These are phyloP conservation scores for Hydrolagus colliei DNA, from an alignment of 2,797 vertebrate genomes.

Conservation along the genomic window DNA sequence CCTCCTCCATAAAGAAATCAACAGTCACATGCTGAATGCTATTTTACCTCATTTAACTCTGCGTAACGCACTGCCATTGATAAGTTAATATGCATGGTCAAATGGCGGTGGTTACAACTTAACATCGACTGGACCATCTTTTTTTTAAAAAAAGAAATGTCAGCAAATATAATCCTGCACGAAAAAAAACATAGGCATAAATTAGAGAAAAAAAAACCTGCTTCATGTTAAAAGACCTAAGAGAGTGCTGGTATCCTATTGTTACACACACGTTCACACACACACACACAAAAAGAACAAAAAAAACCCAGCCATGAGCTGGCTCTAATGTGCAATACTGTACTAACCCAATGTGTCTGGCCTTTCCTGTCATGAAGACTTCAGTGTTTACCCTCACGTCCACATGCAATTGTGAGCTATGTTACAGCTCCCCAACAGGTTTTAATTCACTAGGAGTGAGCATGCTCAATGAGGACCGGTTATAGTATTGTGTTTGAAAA, in stretches of 20 bases:
- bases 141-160: not conserved
- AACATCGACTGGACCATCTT: not conserved
- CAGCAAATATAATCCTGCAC: not conserved
- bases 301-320: not conserved
- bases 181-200: conserved; percentile 12
- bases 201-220: not conserved
- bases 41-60: not conserved
- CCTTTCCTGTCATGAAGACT: conserved; percentile 15
- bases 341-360: not conserved
- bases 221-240: not conserved
- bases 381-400: conserved; percentile 13
- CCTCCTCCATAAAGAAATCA: conserved; percentile 4
- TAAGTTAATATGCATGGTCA: conserved; percentile 3
- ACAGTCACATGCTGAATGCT: not conserved
- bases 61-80: conserved; percentile 2
- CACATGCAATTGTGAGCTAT: conserved; percentile 25
- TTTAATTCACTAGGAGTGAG: conserved; percentile 25
- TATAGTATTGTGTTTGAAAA: not conserved
- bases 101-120: not conserved
- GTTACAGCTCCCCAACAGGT: conserved; percentile 22
- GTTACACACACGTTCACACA: not conserved
- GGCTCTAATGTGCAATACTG: not conserved
- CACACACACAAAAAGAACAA: not conserved
- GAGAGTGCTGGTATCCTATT: not conserved
- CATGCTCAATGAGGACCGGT: conserved; percentile 8